Percentiles rank a stretch among this genome's conserved stretches.
These are phyloP conservation scores for Pterostichus niger DNA, from an alignment of 2,888 invertebrate species.

Conservation along the genomic window DNA sequence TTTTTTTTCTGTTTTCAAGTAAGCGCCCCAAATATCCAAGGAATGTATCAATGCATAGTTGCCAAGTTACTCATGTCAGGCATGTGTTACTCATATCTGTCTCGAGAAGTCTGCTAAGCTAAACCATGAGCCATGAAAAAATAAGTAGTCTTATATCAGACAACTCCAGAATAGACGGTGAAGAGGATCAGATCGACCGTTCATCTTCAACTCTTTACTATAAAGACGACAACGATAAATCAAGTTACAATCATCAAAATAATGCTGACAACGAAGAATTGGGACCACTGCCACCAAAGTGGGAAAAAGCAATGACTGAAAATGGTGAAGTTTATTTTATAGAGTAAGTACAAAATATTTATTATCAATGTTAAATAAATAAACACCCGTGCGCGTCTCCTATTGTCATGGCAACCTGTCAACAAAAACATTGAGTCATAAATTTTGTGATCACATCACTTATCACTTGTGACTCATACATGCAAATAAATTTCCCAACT, in stretches of 20 bases:
- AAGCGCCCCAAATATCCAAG: slow-evolving; percentile 58
- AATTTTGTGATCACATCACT: not conserved
- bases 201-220: slow-evolving; percentile 69
- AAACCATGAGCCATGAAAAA: slow-evolving; percentile 76
- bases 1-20: slow-evolving; percentile 56
- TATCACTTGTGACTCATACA: slow-evolving; percentile 7
- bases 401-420: slow-evolving; percentile 34
- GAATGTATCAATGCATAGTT: slow-evolving; percentile 65
- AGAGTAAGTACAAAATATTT: slow-evolving; percentile 84
- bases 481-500: slow-evolving; percentile 5
- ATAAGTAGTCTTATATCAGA: slow-evolving; percentile 75
- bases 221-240: slow-evolving; percentile 73
- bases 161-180: slow-evolving; percentile 75
- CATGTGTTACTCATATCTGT: slow-evolving; percentile 66
- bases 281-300: slow-evolving; percentile 95
- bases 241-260: slow-evolving; percentile 73
- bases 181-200: slow-evolving; percentile 70
- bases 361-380: not conserved
- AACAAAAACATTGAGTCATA: slow-evolving; percentile 18
- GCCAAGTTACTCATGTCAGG: slow-evolving; percentile 65
- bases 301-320: slow-evolving; percentile 98
- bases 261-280: slow-evolving; percentile 85
- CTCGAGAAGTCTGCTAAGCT: slow-evolving; percentile 53
- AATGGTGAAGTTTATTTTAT: slow-evolving; percentile 98
- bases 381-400: not conserved